These are phyloP conservation scores for Tuberolachnus salignus DNA, from an alignment of 2,888 invertebrate genomes.

Conservation along the genomic window DNA sequence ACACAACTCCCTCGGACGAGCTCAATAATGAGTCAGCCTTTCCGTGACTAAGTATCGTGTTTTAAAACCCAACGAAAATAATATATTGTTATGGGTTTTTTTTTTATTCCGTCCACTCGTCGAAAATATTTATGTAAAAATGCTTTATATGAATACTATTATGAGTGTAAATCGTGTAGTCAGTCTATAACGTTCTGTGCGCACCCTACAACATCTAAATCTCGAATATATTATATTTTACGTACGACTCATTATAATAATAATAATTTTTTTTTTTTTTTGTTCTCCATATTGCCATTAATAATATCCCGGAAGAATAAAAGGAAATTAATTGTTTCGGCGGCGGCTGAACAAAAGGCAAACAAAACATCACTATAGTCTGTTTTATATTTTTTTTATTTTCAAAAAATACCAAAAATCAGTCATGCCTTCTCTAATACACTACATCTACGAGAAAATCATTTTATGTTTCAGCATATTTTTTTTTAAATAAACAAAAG, in stretches of 20 bases:
- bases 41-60: slow-evolving; percentile 30
- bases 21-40: slow-evolving; percentile 51
- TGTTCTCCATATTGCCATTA: not conserved
- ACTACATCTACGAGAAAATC: too few species aligned
- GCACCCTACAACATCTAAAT: not conserved
- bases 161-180: slow-evolving; percentile 8
- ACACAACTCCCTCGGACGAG: slow-evolving; percentile 24
- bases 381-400: not conserved
- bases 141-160: slow-evolving; percentile 6
- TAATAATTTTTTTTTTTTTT: not conserved
- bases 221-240: not conserved
- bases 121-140: slow-evolving; percentile 6
- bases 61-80: slow-evolving; percentile 27
- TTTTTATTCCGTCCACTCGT: slow-evolving; percentile 5
- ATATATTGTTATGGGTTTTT: not conserved
- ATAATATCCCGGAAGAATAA: not conserved
- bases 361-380: not conserved
- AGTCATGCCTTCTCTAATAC: too few species aligned
- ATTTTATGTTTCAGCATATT: too few species aligned
- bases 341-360: not conserved
- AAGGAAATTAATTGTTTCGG: not conserved
- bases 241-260: too few species aligned
- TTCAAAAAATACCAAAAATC: too few species aligned
- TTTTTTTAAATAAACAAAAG: too few species aligned
- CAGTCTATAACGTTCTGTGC: slow-evolving; percentile 1